Conservation (phyloP, 92 coral and sea anemone genomes). For the Metridium senile region DNA sequence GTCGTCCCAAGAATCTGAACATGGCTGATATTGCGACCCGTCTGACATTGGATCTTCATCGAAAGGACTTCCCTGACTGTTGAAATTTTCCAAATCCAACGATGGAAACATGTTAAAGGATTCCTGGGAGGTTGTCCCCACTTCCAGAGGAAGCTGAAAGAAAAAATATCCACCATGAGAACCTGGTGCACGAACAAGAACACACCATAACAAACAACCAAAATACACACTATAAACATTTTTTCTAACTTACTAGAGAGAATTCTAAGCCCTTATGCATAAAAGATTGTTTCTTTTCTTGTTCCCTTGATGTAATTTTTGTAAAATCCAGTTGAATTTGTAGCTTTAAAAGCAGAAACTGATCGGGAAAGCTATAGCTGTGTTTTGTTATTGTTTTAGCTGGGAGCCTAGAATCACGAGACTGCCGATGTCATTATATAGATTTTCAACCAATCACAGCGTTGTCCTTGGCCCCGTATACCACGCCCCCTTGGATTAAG, state of each 20-base stretch:
- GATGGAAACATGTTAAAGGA: slow-evolving; percentile 59
- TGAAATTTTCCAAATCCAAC: slow-evolving; percentile 49
- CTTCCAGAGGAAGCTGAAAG: slow-evolving; percentile 83
- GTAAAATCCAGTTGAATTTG: slow-evolving; percentile 8
- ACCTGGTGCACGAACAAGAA: not conserved
- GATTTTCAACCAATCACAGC: slow-evolving; percentile 72
- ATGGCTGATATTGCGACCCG: slow-evolving; percentile 24
- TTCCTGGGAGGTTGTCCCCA: slow-evolving; percentile 77
- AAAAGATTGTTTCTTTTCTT: slow-evolving; percentile 34
- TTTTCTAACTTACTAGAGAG: slow-evolving; percentile 69
- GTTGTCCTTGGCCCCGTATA: slow-evolving; percentile 76
- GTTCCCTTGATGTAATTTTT: not conserved
- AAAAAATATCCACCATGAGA: not conserved
- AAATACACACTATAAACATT: not conserved
- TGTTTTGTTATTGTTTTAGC: slow-evolving; percentile 99
- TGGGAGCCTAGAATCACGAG: slow-evolving; percentile 95
- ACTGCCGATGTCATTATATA: slow-evolving; percentile 76
- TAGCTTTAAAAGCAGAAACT: slow-evolving; percentile 33
- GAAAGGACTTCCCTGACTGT: slow-evolving; percentile 44
- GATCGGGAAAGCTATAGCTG: slow-evolving; percentile 28
- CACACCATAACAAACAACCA: not conserved
- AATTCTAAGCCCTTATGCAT: slow-evolving; percentile 80
- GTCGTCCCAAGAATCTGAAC: slow-evolving; percentile 57
- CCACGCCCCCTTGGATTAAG: slow-evolving; percentile 66
- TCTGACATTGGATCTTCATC: slow-evolving; percentile 60